Percentiles rank a stretch among this genome's conserved stretches.
These are phyloP conservation scores for Hemichromis elongatus DNA, from an alignment of 2,113 vertebrate species.

Conservation along the genomic window DNA sequence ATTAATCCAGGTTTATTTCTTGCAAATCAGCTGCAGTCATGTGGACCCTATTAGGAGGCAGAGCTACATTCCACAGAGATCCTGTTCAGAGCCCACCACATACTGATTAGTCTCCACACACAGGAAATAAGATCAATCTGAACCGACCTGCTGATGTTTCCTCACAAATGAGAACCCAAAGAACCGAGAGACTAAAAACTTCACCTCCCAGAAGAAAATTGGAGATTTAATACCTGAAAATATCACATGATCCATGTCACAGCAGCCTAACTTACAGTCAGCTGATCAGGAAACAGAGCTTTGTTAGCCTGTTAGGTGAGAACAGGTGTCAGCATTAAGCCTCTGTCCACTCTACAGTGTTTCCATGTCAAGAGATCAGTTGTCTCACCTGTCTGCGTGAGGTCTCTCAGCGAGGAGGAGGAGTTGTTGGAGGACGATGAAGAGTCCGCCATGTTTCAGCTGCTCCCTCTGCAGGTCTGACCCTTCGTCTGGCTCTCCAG, in stretches of 20 bases:
- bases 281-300: background rate
- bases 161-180: background rate
- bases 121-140: background rate
- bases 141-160: background rate
- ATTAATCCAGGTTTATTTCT: background rate
- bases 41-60: background rate
- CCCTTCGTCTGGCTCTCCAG: background rate
- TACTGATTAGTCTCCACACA: background rate
- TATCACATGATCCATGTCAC: background rate
- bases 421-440: background rate
- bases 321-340: background rate
- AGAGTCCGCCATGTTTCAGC: slow-evolving; percentile 29
- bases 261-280: background rate
- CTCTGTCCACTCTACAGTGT: background rate
- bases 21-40: background rate
- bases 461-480: background rate
- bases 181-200: background rate
- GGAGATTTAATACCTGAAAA: background rate
- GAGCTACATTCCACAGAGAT: background rate
- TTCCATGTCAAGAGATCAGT: background rate
- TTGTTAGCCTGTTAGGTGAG: background rate
- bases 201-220: background rate
- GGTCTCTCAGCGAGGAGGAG: slow-evolving; percentile 5
- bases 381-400: slow-evolving; percentile 22
- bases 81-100: background rate